Conservation (phyloP, 2,797 vertebrate genomes). For the Astyanax mexicanus region DNA sequence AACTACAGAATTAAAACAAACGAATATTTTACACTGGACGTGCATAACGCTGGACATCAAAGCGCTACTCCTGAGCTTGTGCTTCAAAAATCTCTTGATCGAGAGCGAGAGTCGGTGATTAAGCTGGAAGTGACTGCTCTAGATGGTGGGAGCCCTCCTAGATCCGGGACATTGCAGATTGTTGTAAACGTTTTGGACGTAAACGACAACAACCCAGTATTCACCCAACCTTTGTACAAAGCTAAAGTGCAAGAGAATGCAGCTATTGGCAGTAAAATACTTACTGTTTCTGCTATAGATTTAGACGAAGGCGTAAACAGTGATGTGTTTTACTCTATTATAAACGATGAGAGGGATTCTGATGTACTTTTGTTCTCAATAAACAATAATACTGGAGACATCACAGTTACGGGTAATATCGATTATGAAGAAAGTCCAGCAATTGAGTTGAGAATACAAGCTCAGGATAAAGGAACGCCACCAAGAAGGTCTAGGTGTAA, state of each 20-base stretch:
- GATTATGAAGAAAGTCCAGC: slow-evolving; percentile 7
- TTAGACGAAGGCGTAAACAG: slow-evolving; percentile 75
- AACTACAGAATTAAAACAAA: slow-evolving; percentile 75
- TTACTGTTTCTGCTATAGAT: slow-evolving; percentile 84
- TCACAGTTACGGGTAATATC: neutral
- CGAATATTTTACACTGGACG: slow-evolving; percentile 75
- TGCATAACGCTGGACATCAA: slow-evolving; percentile 68
- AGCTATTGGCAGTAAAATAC: slow-evolving; percentile 77
- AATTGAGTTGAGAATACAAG: slow-evolving; percentile 1
- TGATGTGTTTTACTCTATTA: slow-evolving; percentile 67
- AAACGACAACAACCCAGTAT: slow-evolving; percentile 81
- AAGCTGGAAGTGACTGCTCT: slow-evolving; percentile 77
- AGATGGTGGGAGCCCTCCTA: slow-evolving; percentile 72
- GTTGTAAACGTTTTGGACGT: slow-evolving; percentile 33
- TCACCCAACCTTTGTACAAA: slow-evolving; percentile 79
- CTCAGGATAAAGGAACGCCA: slow-evolving; percentile 6
- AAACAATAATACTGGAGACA: neutral
- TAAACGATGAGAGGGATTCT: neutral
- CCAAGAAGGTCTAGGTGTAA: slow-evolving; percentile 16
- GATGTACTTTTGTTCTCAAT: neutral
- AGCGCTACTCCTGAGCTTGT: slow-evolving; percentile 80
- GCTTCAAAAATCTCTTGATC: slow-evolving; percentile 79
- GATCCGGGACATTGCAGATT: slow-evolving; percentile 24
- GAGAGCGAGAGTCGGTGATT: slow-evolving; percentile 76
- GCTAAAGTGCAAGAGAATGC: slow-evolving; percentile 86